Base-by-base conservation (phyloP, 2,888 invertebrate genomes). In the Notodonta dromedarius region DNA sequence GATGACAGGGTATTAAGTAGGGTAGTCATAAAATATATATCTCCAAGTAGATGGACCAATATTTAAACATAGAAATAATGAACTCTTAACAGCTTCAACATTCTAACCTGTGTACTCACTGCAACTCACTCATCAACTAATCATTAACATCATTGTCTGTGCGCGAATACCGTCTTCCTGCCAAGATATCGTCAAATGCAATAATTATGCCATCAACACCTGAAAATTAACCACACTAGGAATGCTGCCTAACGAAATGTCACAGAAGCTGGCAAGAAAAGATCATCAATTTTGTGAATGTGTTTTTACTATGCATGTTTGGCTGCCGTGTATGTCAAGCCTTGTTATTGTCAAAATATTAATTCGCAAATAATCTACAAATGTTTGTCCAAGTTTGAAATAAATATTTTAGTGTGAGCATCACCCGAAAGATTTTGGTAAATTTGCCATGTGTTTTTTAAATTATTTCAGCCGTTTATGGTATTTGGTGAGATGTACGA, bases 111-210 rank as follows among this genome's bases (percentile, higher is more conserved):
- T 66, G 60, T 68, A 44, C 71, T 73, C 62, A 74, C 67, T 66
- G 77, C 77, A 70, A 73, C 70, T 78, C 81, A 78, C 72, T 73
- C n/a, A 14, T 67, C 72, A 70, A 76, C 68, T 70, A 70, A 73
- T 74, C 78, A 64, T 64, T 67, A 63, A 56, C 62, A 63, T 73
- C 74, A 76, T 71, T 78, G 71, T 83, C 81, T 83, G 82, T 85
- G 88, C 87, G 92, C 87, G 90, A 85, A 83, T 89, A 91, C 93
- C 93, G 93, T 87, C 93, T 93, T 92, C 93, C 93, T 93, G 92
- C 93, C 93, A 80, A 82, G 82, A 85, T 77, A 83, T 78, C 74
- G 81, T 82, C 80, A 82, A 80, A 76, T 71, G 67, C 74, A 67
- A 76, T 68, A 68, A 65, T 74, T 76, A 84, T 82, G 86, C 85